phyloP scores from a whole-genome alignment of 2,797 vertebrate species.

The Malacoctenus gilli region DNA sequence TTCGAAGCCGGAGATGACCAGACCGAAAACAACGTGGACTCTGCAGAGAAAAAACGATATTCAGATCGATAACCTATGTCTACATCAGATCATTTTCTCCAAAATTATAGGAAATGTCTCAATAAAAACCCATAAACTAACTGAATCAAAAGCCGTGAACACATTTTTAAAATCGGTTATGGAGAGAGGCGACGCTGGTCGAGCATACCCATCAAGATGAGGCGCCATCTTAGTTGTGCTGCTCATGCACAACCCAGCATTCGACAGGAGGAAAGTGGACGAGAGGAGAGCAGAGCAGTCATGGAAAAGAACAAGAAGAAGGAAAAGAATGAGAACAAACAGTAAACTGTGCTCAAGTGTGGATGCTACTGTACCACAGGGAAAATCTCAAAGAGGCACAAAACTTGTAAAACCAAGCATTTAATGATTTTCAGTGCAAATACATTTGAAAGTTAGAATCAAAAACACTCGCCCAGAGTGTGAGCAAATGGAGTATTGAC shows the following conservation, averaged over 20 bases:
- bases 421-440: constrained; percentile 31
- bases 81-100: no score
- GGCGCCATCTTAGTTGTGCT: constrained; percentile 97
- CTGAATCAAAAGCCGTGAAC: background rate
- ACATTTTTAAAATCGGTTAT: no score
- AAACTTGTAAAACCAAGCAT: constrained; percentile 27
- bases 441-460: constrained; percentile 14
- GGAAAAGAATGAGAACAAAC: constrained; percentile 69
- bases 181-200: no score
- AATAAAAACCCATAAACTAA: background rate
- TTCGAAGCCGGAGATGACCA: constrained; percentile 97
- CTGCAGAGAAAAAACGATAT: constrained; percentile 76
- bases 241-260: constrained; percentile 62
- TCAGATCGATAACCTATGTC: no score
- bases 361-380: constrained; percentile 42
- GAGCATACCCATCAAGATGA: constrained; percentile 93
- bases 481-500: constrained; percentile 4
- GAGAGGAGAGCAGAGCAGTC: constrained; percentile 64
- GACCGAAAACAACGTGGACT: constrained; percentile 96
- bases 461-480: constrained; percentile 20
- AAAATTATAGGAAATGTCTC: no score
- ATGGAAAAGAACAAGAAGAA: constrained; percentile 67
- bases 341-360: constrained; percentile 6
- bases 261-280: constrained; percentile 63
- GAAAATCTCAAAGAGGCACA: constrained; percentile 31